A percentile compares a stretch with the other conserved stretches of the same genome.
Evolutionary conservation across 2,113 vertebrate genomes (phyloP).

Genomic region (Scolopax mira): DNA sequence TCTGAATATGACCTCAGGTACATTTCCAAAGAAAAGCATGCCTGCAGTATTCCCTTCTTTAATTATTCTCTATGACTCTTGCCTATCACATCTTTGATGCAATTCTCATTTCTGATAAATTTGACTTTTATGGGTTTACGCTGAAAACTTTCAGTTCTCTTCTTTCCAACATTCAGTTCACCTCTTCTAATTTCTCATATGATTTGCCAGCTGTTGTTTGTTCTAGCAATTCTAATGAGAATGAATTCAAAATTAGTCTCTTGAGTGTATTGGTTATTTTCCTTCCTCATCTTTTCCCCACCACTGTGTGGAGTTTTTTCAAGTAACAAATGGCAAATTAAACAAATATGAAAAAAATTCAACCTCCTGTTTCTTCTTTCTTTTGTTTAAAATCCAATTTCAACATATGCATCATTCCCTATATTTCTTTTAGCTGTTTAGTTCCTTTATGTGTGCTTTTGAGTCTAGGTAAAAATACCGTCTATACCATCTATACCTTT

Average conservation of each 20-base stretch:
- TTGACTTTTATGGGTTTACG: background rate
- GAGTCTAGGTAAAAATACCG: background rate
- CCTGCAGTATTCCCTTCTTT: background rate
- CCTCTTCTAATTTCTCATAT: background rate
- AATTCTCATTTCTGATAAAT: background rate
- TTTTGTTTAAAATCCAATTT: background rate
- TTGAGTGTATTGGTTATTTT: background rate
- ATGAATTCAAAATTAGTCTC: background rate
- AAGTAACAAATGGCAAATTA: background rate
- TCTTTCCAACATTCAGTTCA: background rate
- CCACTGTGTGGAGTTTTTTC: background rate
- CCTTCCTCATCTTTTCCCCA: background rate
- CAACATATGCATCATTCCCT: background rate
- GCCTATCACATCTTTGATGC: background rate
- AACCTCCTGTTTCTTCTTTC: background rate
- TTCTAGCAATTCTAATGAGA: background rate
- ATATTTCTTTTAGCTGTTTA: background rate
- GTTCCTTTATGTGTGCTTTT: background rate
- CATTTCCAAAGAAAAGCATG: background rate
- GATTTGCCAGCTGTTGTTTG: slow-evolving; percentile 29
- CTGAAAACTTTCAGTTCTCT: background rate
- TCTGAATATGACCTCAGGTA: background rate
- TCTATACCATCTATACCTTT: background rate
- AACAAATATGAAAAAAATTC: background rate
- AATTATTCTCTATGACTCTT: background rate